A percentile compares a stretch with the other conserved stretches of the same genome.
phyloP scores from a whole-genome alignment of 1,140 invertebrate species.

The Calosoma granatense region DNA sequence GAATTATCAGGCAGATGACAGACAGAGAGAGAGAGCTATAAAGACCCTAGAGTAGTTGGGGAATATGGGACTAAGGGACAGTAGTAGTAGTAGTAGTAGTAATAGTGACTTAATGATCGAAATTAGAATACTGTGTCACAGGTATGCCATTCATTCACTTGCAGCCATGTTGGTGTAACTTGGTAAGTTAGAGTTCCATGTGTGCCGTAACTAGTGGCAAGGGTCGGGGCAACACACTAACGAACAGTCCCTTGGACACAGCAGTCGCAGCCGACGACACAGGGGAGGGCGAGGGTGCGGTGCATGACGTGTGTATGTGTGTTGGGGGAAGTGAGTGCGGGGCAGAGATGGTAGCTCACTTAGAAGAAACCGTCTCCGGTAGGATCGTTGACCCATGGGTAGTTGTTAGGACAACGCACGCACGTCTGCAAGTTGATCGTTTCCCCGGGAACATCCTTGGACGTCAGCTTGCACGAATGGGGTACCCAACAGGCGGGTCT shows the following conservation, averaged over 20 bases:
- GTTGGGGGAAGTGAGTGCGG: too few relatives aligned
- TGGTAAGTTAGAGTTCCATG: not conserved
- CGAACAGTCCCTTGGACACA: not conserved
- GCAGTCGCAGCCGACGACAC: not conserved
- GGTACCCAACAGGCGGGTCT: constrained; percentile 75
- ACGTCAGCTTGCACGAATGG: constrained; percentile 80
- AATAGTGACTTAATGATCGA: not conserved
- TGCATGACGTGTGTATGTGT: too few relatives aligned
- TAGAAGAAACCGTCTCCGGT: constrained; percentile 86
- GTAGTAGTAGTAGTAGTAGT: too few relatives aligned
- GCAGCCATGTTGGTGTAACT: too few relatives aligned
- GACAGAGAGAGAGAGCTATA: too few relatives aligned
- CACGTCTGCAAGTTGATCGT: constrained; percentile 89
- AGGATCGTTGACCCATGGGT: constrained; percentile 89
- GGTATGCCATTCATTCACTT: not conserved
- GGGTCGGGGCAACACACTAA: not conserved
- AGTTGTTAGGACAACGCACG: constrained; percentile 85
- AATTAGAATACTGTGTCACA: not conserved
- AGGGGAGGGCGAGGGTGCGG: not conserved
- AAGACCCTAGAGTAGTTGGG: too few relatives aligned
- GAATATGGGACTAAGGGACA: too few relatives aligned
- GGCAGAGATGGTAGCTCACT: constrained; percentile 31
- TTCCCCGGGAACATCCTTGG: constrained; percentile 85
- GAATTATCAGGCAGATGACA: too few relatives aligned
- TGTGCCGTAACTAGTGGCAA: not conserved